Conservation (phyloP, 2,113 vertebrate species). For the Anas platyrhynchos region DNA sequence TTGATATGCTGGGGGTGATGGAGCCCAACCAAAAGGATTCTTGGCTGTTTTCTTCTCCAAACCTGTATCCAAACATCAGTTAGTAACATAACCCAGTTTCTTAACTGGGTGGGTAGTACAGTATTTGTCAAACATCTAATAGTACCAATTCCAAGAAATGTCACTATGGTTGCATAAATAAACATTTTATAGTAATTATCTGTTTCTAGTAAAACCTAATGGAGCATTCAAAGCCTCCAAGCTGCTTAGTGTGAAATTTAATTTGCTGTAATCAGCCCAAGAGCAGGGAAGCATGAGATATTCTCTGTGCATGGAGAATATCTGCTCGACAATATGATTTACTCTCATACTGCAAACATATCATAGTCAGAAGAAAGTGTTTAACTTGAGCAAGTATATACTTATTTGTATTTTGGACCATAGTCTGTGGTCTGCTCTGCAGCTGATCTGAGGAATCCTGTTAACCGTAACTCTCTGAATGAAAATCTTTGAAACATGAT, state of each 20-base stretch:
- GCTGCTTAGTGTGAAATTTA: slow-evolving; percentile 39
- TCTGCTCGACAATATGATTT: neutral
- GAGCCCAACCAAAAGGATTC: neutral
- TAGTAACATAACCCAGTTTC: neutral
- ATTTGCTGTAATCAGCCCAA: slow-evolving; percentile 1
- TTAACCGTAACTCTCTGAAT: neutral
- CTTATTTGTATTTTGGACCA: neutral
- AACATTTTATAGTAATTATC: slow-evolving; percentile 43
- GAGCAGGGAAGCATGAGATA: neutral
- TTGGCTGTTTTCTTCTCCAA: neutral
- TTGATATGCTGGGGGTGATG: neutral
- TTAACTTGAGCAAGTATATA: neutral
- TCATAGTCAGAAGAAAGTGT: neutral
- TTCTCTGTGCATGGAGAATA: neutral
- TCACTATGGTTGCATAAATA: slow-evolving; percentile 1
- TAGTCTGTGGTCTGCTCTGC: neutral
- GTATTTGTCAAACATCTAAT: neutral
- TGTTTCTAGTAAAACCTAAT: slow-evolving; percentile 48
- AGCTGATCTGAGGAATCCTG: neutral
- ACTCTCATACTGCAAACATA: neutral
- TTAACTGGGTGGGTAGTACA: neutral
- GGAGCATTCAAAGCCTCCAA: neutral
- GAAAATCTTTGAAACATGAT: neutral
- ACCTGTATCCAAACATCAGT: neutral
- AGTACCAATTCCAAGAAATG: neutral